A percentile compares a stretch with the other conserved stretches of the same genome.
phyloP scores from a whole-genome alignment of 2,888 invertebrate species.

The Meganola albula region DNA sequence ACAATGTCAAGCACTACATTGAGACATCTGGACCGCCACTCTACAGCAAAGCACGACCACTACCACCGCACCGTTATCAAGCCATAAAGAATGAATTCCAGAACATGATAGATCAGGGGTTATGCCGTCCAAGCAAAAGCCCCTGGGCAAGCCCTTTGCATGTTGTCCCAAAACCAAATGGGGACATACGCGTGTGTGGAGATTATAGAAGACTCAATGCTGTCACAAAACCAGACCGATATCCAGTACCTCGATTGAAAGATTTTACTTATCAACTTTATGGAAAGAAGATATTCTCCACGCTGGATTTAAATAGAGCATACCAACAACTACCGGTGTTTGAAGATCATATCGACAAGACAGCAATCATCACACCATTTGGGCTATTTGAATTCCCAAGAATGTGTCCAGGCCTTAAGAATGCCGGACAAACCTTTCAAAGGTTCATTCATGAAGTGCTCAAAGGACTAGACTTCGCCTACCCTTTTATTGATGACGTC shows the following conservation, averaged over 20 bases:
- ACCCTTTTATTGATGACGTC: neutral
- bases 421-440: neutral
- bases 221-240: neutral
- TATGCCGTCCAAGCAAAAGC: neutral
- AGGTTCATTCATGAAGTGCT: constrained; percentile 1
- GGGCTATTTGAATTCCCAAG: neutral
- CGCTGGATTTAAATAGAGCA: constrained; percentile 3
- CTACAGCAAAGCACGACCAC: no score
- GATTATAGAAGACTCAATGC: neutral
- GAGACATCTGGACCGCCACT: no score
- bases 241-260: constrained; percentile 1
- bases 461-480: neutral
- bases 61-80: no score
- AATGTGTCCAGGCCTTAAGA: neutral
- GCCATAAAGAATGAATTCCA: neutral
- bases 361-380: neutral
- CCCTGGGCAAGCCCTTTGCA: neutral
- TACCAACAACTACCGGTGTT: neutral
- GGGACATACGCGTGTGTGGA: neutral
- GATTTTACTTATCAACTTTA: neutral
- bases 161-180: neutral
- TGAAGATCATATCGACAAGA: neutral
- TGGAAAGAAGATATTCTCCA: constrained; percentile 2
- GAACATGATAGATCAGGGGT: neutral
- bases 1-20: no score